Evolutionary conservation across 1,140 invertebrate species (phyloP).

Genomic region (Nilaparvata lugens): DNA sequence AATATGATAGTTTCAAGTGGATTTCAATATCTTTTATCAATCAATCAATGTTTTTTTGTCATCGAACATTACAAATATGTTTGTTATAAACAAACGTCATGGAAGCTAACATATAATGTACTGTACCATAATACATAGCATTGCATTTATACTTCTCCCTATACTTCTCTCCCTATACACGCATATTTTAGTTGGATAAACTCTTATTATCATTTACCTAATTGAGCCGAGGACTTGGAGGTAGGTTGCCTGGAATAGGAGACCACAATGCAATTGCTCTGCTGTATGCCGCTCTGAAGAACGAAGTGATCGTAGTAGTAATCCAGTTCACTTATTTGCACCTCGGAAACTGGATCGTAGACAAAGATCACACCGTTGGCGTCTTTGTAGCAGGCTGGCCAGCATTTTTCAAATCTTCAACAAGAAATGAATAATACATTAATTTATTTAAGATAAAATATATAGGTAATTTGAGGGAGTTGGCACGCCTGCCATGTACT

Average conservation of each 20-base stretch:
- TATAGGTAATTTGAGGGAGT: conserved; percentile 11
- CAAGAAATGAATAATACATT: conserved; percentile 14
- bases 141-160: too few species aligned
- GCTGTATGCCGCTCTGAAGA: conserved; percentile 32
- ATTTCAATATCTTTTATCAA: too few species aligned
- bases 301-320: conserved; percentile 66
- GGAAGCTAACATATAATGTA: too few species aligned
- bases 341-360: conserved; percentile 49
- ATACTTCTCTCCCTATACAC: too few species aligned
- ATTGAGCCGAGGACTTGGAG: neutral
- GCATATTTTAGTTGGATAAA: too few species aligned
- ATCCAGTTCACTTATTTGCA: conserved; percentile 53
- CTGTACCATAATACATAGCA: too few species aligned
- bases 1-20: too few species aligned
- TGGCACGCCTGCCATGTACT: too few species aligned
- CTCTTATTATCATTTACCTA: neutral
- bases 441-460: too few species aligned
- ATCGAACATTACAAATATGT: too few species aligned
- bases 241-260: neutral
- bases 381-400: conserved; percentile 63
- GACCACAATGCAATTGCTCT: conserved; percentile 16
- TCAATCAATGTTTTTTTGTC: too few species aligned
- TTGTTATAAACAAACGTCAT: too few species aligned
- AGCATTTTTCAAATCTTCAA: conserved; percentile 62
- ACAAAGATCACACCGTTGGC: conserved; percentile 65